Conservation (phyloP, 2,113 vertebrate genomes). For the Microtus richardsoni region DNA sequence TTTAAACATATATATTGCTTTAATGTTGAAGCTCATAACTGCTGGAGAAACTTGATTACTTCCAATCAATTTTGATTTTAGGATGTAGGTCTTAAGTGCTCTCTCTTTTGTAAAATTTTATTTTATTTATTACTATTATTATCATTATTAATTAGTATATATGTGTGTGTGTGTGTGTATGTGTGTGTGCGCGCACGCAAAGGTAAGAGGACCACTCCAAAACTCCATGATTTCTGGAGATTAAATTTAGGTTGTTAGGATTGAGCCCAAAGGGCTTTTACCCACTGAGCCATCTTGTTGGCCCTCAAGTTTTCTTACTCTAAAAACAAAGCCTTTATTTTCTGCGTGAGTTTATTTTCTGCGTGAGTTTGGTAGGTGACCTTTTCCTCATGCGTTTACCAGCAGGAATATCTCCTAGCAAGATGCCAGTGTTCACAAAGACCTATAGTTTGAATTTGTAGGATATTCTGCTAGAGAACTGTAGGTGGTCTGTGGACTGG, state of each 20-base stretch:
- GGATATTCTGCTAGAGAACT: slow-evolving; percentile 17
- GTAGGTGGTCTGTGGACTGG: slow-evolving; percentile 58
- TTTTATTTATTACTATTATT: neutral
- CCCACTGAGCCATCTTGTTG: neutral
- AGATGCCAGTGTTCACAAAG: neutral
- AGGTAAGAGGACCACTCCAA: neutral
- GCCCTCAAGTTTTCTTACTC: neutral
- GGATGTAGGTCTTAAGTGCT: neutral
- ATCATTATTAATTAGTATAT: neutral
- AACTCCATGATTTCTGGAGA: neutral
- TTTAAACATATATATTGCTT: neutral
- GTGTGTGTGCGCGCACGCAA: too few relatives aligned
- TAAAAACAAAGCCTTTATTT: slow-evolving; percentile 15
- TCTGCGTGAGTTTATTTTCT: neutral
- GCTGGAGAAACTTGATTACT: neutral
- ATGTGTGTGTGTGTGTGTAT: neutral
- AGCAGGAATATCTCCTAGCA: neutral
- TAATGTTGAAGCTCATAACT: slow-evolving; percentile 34
- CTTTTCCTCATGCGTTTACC: neutral
- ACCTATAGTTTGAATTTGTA: neutral
- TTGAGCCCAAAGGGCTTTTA: neutral
- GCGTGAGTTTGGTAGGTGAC: neutral
- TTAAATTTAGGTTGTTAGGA: neutral
- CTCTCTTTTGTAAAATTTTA: neutral
- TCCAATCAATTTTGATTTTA: slow-evolving; percentile 1